Evolutionary conservation across 2,888 invertebrate genomes (phyloP).

Genomic region (Pachycephus smyrnensis): DNA sequence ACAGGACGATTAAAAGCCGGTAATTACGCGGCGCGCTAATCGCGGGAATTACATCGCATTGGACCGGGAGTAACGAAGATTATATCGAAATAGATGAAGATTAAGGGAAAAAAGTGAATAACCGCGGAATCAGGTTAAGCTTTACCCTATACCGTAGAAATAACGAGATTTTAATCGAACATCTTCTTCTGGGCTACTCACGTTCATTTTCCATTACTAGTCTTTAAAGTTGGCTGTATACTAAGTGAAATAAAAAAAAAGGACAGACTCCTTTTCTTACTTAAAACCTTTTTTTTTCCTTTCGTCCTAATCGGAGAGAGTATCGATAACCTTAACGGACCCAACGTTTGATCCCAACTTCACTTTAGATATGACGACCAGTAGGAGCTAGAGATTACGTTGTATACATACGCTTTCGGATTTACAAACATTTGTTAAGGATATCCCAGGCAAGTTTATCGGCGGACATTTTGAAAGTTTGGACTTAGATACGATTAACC

Average conservation of each 20-base stretch:
- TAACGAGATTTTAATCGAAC: background rate
- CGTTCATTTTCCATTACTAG: background rate
- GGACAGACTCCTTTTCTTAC: background rate
- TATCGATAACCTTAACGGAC: background rate
- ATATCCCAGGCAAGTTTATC: background rate
- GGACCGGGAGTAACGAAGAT: background rate
- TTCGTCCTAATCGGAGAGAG: background rate
- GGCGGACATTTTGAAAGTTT: background rate
- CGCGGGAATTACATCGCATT: background rate
- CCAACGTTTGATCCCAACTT: background rate
- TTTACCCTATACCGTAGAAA: background rate
- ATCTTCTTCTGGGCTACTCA: background rate
- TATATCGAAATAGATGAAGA: background rate
- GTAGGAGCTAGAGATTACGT: background rate
- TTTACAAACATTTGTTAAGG: background rate
- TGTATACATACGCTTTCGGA: background rate
- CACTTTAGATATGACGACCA: background rate
- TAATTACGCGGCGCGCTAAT: background rate
- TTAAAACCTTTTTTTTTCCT: background rate
- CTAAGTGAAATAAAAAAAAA: background rate
- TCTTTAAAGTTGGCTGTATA: background rate
- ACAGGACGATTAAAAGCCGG: background rate
- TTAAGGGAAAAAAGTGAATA: background rate
- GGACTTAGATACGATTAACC: background rate
- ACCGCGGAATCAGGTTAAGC: background rate